These are phyloP conservation scores for Chaenodraco wilsoni DNA, from an alignment of 2,797 vertebrate species.

Conservation along the genomic window DNA sequence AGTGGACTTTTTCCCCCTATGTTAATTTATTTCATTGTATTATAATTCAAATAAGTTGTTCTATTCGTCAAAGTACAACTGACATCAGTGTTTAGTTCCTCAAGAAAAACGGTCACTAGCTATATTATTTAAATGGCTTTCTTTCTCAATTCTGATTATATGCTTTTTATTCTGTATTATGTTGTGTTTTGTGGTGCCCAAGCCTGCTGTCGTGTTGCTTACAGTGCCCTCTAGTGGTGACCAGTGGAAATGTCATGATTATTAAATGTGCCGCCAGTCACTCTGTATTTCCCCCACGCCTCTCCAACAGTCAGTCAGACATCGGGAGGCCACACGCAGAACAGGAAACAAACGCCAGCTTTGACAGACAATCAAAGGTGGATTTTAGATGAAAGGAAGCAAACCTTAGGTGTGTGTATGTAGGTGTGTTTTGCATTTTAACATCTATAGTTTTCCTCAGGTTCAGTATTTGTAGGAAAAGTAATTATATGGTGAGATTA, in stretches of 20 bases:
- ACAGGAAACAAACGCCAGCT: conserved; percentile 48
- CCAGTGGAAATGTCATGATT: conserved; percentile 81
- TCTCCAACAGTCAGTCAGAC: conserved; percentile 53
- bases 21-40: conserved; percentile 87
- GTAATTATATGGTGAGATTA: conserved; percentile 1
- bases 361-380: conserved; percentile 70
- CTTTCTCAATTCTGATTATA: conserved; percentile 75
- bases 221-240: conserved; percentile 86
- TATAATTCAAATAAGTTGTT: conserved; percentile 82
- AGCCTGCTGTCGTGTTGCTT: conserved; percentile 86
- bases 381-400: conserved; percentile 53
- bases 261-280: conserved; percentile 75
- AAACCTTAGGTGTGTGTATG: conserved; percentile 26
- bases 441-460: conserved; percentile 68
- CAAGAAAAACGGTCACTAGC: conserved; percentile 69
- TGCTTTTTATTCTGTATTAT: conserved; percentile 79
- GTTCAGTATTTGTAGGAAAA: conserved; percentile 51
- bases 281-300: conserved; percentile 57
- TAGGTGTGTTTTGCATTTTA: conserved; percentile 10
- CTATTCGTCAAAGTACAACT: conserved; percentile 80
- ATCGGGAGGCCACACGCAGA: conserved; percentile 37
- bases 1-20: conserved; percentile 23
- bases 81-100: conserved; percentile 82
- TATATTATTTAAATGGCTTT: conserved; percentile 81
- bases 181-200: conserved; percentile 81